phyloP scores from a whole-genome alignment of 2,797 vertebrate species.

The Allobates femoralis region DNA sequence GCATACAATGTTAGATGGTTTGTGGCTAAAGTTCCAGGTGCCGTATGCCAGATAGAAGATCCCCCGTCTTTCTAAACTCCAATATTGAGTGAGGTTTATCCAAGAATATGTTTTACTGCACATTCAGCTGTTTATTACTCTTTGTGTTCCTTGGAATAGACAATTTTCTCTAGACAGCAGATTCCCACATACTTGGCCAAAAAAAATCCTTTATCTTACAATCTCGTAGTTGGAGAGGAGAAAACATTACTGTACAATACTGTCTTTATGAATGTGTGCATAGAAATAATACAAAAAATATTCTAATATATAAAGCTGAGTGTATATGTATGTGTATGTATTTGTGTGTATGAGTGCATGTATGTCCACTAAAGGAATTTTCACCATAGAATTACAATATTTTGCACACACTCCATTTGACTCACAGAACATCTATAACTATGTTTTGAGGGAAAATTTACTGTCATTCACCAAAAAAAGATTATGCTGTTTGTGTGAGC shows the following conservation, averaged over 20 bases:
- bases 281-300: background rate
- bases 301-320: too few relatives aligned
- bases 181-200: conserved; percentile 35
- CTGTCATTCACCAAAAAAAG: too few relatives aligned
- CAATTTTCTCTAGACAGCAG: background rate
- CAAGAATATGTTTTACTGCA: conserved; percentile 51
- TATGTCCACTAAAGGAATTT: too few relatives aligned
- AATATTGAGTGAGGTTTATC: conserved; percentile 40
- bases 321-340: too few relatives aligned
- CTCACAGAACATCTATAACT: too few relatives aligned
- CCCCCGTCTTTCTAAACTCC: conserved; percentile 40
- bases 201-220: conserved; percentile 17
- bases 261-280: background rate
- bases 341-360: too few relatives aligned
- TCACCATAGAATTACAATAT: too few relatives aligned
- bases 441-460: too few relatives aligned
- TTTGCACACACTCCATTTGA: too few relatives aligned
- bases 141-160: conserved; percentile 22
- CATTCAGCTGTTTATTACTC: conserved; percentile 52
- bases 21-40: conserved; percentile 49
- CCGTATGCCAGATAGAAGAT: conserved; percentile 52
- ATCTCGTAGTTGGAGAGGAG: background rate
- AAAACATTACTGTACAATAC: background rate
- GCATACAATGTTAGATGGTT: conserved; percentile 50
- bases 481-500: too few relatives aligned